Conservation (phyloP, 2,888 invertebrate genomes). For the Diloba caeruleocephala region DNA sequence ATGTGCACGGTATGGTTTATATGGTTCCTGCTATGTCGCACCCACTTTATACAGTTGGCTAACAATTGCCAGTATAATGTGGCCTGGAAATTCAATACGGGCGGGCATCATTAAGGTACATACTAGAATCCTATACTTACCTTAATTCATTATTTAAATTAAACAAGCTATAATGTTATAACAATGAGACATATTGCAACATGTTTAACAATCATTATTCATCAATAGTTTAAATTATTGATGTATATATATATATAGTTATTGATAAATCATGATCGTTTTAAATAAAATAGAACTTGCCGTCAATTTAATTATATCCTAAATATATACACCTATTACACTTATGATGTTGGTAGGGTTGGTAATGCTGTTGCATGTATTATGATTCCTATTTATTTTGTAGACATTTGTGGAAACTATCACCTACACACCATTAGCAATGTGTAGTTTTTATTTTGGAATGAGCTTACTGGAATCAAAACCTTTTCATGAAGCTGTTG, state of each 20-base stretch:
- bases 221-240: no score
- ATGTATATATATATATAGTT: no score
- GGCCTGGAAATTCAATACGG: conserved; percentile 92
- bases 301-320: no score
- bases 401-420: conserved; percentile 93
- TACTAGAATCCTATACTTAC: not conserved
- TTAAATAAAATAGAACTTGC: no score
- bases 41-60: conserved; percentile 95
- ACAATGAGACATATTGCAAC: no score
- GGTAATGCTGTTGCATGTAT: not conserved
- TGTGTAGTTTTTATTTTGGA: conserved; percentile 93
- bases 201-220: no score
- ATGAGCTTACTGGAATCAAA: conserved; percentile 93
- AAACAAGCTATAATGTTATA: no score
- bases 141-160: not conserved
- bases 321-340: no score
- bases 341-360: no score
- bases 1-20: conserved; percentile 92
- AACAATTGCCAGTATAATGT: conserved; percentile 92
- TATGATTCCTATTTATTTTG: conserved; percentile 51
- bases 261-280: no score
- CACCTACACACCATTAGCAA: conserved; percentile 93
- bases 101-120: conserved; percentile 93
- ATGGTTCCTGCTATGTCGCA: conserved; percentile 94
- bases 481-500: conserved; percentile 89